A percentile compares a stretch with the other conserved stretches of the same genome.
Evolutionary conservation across 2,113 vertebrate genomes (phyloP).

Genomic region (Pollimyrus isidori): DNA sequence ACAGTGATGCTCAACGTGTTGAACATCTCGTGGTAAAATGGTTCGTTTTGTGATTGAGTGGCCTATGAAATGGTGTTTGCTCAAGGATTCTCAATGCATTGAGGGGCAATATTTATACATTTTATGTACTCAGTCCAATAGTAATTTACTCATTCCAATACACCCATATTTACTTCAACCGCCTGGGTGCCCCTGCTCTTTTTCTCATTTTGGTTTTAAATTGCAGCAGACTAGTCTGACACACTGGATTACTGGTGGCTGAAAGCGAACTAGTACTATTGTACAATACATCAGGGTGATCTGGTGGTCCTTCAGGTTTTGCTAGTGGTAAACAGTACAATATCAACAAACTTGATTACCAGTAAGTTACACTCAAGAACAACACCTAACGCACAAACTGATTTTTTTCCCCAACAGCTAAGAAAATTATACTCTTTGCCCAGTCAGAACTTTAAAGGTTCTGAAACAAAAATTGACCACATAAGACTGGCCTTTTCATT

Average conservation of each 20-base stretch:
- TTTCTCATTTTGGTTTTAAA: neutral
- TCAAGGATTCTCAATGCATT: neutral
- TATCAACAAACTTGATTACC: neutral
- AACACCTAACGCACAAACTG: neutral
- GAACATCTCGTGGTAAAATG: neutral
- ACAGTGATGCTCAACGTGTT: neutral
- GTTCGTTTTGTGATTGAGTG: neutral
- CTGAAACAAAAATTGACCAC: neutral
- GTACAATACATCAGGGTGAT: neutral
- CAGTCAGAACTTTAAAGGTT: neutral
- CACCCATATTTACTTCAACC: neutral
- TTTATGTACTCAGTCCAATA: neutral
- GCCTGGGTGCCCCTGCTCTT: neutral
- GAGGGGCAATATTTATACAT: neutral
- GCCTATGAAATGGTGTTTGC: neutral
- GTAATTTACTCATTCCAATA: neutral
- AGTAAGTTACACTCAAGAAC: neutral
- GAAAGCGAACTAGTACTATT: neutral
- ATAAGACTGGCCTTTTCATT: neutral
- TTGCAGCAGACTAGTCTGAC: neutral
- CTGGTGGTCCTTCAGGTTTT: neutral
- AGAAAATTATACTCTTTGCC: conserved; percentile 1
- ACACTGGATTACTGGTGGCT: neutral
- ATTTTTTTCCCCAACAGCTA: neutral
- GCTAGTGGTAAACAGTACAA: neutral